phyloP scores from a whole-genome alignment of 2,888 invertebrate species.

The Teleogryllus oceanicus region DNA sequence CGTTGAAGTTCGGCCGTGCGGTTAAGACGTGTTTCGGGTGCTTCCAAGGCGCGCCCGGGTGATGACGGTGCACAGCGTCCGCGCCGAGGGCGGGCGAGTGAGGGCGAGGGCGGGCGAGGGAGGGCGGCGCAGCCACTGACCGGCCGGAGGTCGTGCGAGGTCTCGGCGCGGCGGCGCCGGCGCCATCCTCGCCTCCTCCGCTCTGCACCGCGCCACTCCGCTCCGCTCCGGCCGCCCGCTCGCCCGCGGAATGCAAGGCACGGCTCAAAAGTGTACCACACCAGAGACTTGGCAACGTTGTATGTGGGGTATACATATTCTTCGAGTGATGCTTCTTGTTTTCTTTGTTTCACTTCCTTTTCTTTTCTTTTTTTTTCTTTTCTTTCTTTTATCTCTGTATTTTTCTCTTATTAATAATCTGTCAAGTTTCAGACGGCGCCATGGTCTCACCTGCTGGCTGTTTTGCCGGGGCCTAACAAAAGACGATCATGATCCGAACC shows the following conservation, averaged over 20 bases:
- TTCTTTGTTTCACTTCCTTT: constrained; percentile 20
- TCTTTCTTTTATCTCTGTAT: constrained; percentile 21
- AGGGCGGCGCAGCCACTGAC: too few relatives aligned
- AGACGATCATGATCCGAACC: constrained; percentile 32
- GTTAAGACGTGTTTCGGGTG: too few relatives aligned
- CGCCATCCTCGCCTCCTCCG: too few relatives aligned
- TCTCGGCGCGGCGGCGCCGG: too few relatives aligned
- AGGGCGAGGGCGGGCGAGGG: too few relatives aligned
- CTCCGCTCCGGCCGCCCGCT: too few relatives aligned
- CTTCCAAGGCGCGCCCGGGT: too few relatives aligned
- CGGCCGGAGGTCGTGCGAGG: too few relatives aligned
- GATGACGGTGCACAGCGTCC: too few relatives aligned
- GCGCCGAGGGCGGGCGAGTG: too few relatives aligned
- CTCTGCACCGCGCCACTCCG: too few relatives aligned
- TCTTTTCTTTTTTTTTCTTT: constrained; percentile 22
- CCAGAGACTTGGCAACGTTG: constrained; percentile 22
- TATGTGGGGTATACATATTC: constrained; percentile 28
- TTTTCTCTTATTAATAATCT: constrained; percentile 33
- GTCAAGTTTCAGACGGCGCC: constrained; percentile 33
- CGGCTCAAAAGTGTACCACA: constrained; percentile 12
- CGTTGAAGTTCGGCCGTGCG: too few relatives aligned
- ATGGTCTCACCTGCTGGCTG: constrained; percentile 29
- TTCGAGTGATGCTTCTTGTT: constrained; percentile 26
- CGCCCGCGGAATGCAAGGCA: not conserved
- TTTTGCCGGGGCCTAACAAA: constrained; percentile 28